phyloP scores from a whole-genome alignment of 1,140 invertebrate genomes.

The Drosophila pruinosa region DNA sequence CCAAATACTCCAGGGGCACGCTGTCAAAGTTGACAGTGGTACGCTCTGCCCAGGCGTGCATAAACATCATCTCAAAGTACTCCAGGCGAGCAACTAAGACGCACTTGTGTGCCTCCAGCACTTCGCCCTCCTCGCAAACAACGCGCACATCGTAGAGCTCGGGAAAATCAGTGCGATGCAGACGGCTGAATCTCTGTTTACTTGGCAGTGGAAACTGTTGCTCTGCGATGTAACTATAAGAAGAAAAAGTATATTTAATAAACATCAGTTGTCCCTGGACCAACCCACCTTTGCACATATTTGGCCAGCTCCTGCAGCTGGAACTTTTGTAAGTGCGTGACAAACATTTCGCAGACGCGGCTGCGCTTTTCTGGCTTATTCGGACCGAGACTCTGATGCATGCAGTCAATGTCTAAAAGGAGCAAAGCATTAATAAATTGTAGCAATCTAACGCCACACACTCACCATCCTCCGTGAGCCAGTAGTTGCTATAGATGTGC shows the following conservation, averaged over 20 bases:
- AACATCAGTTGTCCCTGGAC: no score
- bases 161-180: slow-evolving; percentile 71
- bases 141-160: slow-evolving; percentile 86
- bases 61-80: slow-evolving; percentile 89
- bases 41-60: slow-evolving; percentile 86
- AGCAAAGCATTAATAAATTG: background rate
- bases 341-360: slow-evolving; percentile 57
- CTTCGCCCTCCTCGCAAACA: slow-evolving; percentile 83
- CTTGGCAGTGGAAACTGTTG: slow-evolving; percentile 33
- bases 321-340: slow-evolving; percentile 56
- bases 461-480: slow-evolving; percentile 68
- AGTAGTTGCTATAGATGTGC: slow-evolving; percentile 75
- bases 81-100: slow-evolving; percentile 87
- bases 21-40: slow-evolving; percentile 68
- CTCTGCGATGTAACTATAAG: slow-evolving; percentile 34
- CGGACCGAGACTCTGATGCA: slow-evolving; percentile 66
- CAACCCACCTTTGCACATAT: slow-evolving; percentile 37
- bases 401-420: slow-evolving; percentile 64
- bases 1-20: slow-evolving; percentile 82
- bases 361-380: slow-evolving; percentile 34
- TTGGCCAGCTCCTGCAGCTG: slow-evolving; percentile 51
- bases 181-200: slow-evolving; percentile 46
- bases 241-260: background rate
- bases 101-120: slow-evolving; percentile 88
- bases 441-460: background rate